Conservation (phyloP, 2,888 invertebrate genomes). For the Ramazzottius varieornatus region DNA sequence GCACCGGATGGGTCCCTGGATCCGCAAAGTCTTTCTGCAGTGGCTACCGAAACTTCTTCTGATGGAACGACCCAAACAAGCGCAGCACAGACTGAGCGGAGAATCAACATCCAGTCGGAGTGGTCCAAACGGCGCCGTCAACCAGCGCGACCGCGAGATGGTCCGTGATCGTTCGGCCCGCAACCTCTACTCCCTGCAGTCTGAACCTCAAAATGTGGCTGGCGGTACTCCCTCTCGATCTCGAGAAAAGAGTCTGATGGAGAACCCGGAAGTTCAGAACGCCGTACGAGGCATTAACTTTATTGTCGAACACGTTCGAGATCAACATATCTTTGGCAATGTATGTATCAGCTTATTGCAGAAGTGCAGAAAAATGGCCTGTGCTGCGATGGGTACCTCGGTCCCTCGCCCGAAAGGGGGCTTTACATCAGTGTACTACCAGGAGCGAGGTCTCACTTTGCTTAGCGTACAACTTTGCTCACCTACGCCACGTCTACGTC, state of each 20-base stretch:
- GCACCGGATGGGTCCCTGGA: conserved; percentile 90
- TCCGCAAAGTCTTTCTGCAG: conserved; percentile 72
- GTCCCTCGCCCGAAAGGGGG: too few species aligned
- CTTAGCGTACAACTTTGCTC: too few species aligned
- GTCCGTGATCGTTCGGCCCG: too few species aligned
- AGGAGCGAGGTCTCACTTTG: too few species aligned
- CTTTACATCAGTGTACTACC: too few species aligned
- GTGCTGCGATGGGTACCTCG: too few species aligned
- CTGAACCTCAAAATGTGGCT: neutral
- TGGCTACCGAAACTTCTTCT: conserved; percentile 67
- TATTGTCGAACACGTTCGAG: neutral
- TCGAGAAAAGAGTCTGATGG: neutral
- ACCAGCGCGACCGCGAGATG: neutral
- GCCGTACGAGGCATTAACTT: neutral
- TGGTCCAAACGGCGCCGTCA: neutral
- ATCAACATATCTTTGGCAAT: neutral
- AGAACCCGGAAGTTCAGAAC: neutral
- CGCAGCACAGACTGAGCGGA: neutral
- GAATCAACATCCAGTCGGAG: too few species aligned
- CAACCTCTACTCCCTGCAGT: neutral
- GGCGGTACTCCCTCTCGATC: too few species aligned
- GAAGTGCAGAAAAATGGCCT: too few species aligned
- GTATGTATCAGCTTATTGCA: too few species aligned
- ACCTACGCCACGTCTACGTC: too few species aligned
- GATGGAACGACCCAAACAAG: conserved; percentile 45